Base-by-base conservation (phyloP, 2,797 vertebrate species). In the Tokudaia tokunoshimensis region DNA sequence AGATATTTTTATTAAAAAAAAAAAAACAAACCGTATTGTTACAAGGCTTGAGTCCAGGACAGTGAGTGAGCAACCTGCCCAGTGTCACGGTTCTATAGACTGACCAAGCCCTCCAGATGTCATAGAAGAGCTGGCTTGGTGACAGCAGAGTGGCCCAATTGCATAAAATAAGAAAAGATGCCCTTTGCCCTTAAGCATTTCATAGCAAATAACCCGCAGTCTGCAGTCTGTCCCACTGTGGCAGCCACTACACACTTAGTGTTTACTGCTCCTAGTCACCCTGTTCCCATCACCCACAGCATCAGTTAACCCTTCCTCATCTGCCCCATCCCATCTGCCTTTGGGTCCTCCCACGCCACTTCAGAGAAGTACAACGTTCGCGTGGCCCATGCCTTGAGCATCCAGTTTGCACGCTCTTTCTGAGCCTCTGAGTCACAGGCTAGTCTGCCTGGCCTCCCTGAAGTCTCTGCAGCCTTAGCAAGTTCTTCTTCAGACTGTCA, bases 401-500 rank as follows among this genome's bases (percentile, higher is more conserved):
- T 91, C 78, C 31, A 79, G 9, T 89, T 80, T 67, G 37, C 65
- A 29, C 81, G 63, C 83, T 88, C 50, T 57, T 76, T 50, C 84
- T 76, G 19, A 76, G 41, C 57, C 93, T 55, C 65, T 55, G 34
- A 89, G 92, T 55, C 55, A 65, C 34, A 89, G 37, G 31, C 81
- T 29, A 31, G 11, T 47, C 59, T 84, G 2, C 26, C 81, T 83
- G 81, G n/a, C 14, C 81, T n/a, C 31, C n/a, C 29, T 76, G 44
- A 83, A 70, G 22, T 13, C 57, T 80, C 75, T 57, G 20, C 34
- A 90, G 55, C 19, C 37, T 37, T 34, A 50, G 31, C 1, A 4
- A n/a, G 47, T 50, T 74, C 44, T 22, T 92, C 34, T 52, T 92
- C 34, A 78, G 52, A 89, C 72, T 86, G 85, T 96, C 63, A 72